Percentiles rank a stretch among this genome's conserved stretches.
Conservation (phyloP, 2,113 vertebrate genomes). For the Leptosomus discolor region DNA sequence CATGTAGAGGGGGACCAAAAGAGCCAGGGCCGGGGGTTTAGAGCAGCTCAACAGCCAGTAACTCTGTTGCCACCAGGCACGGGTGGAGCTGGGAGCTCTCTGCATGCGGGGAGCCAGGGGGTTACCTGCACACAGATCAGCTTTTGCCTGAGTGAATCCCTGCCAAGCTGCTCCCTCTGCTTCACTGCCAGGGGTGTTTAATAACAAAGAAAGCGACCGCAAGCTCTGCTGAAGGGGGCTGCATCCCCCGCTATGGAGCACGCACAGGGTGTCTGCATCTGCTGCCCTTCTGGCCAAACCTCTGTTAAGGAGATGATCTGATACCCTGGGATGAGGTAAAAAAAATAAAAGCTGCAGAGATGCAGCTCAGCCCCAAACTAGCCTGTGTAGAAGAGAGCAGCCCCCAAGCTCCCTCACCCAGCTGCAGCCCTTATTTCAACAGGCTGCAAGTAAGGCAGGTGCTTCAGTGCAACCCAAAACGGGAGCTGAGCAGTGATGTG, state of each 20-base stretch:
- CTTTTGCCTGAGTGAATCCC: neutral
- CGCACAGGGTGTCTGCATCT: neutral
- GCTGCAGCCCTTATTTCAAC: neutral
- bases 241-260: fast-evolving
- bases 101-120: fast-evolving
- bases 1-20: fast-evolving
- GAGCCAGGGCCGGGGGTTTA: neutral
- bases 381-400: fast-evolving
- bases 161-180: neutral
- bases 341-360: neutral
- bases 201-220: fast-evolving
- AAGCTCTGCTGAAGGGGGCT: neutral
- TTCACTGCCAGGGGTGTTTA: no score
- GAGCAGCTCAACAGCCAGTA: fast-evolving
- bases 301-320: fast-evolving
- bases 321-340: neutral
- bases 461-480: neutral
- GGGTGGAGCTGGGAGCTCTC: neutral
- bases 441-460: neutral
- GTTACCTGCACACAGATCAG: neutral
- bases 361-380: neutral
- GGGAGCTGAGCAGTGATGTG: fast-evolving
- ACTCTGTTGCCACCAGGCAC: fast-evolving
- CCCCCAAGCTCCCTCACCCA: no score
- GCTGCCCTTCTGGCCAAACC: neutral